Evolutionary conservation across 1,140 invertebrate genomes (phyloP).

Genomic region (Lutraria rhynchaena): DNA sequence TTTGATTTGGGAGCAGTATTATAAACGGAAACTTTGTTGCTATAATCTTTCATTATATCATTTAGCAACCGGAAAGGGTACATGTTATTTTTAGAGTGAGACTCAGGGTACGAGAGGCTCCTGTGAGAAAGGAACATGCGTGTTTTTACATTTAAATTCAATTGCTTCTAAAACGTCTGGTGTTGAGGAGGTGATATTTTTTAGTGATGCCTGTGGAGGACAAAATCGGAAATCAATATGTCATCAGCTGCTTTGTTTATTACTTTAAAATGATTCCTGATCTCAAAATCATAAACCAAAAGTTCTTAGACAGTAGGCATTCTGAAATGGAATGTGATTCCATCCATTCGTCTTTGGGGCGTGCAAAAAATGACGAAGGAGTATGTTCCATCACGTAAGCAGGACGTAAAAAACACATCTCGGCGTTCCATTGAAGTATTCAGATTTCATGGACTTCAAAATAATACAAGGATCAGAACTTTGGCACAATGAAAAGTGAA

Average conservation of each 20-base stretch:
- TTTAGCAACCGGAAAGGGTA: slow-evolving; percentile 36
- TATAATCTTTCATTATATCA: slow-evolving; percentile 61
- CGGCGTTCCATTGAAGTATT: slow-evolving; percentile 49
- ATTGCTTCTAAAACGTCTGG: slow-evolving; percentile 13
- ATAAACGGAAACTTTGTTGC: slow-evolving; percentile 49
- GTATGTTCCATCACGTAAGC: slow-evolving; percentile 52
- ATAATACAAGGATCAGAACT: not conserved
- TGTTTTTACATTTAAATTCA: slow-evolving; percentile 34
- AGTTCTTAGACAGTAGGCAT: slow-evolving; percentile 41
- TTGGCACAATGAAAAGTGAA: slow-evolving; percentile 8
- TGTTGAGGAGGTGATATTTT: slow-evolving; percentile 52
- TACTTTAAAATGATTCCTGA: not conserved
- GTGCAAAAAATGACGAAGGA: slow-evolving; percentile 31
- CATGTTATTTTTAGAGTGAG: slow-evolving; percentile 59
- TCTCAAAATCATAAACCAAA: slow-evolving; percentile 32
- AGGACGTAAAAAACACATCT: slow-evolving; percentile 34
- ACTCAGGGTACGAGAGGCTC: slow-evolving; percentile 48
- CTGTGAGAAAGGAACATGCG: slow-evolving; percentile 58
- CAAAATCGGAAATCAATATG: slow-evolving; percentile 60
- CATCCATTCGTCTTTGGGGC: slow-evolving; percentile 45
- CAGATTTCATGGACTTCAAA: slow-evolving; percentile 56
- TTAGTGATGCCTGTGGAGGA: slow-evolving; percentile 60
- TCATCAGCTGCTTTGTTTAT: slow-evolving; percentile 6
- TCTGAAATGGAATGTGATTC: slow-evolving; percentile 44
- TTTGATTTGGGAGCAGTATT: slow-evolving; percentile 36